Evolutionary conservation across 2,888 invertebrate species (phyloP).

Genomic region (Tyria jacobaeae): DNA sequence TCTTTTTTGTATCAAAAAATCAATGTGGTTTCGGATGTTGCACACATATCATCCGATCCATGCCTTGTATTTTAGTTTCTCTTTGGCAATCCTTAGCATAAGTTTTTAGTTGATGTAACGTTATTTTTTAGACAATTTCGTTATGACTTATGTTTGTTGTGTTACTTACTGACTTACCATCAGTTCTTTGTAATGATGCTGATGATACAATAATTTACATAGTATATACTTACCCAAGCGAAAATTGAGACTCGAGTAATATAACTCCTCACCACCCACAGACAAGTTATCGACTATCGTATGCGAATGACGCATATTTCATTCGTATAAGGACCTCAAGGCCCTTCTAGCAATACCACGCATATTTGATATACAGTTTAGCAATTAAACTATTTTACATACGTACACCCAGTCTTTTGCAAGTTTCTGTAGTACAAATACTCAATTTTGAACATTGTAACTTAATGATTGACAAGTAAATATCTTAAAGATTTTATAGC

Average conservation of each 20-base stretch:
- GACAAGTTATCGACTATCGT: constrained; percentile 13
- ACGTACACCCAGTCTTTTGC: not conserved
- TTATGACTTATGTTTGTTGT: too few species aligned
- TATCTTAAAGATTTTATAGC: too few species aligned
- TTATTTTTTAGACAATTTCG: too few species aligned
- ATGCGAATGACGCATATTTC: constrained; percentile 24
- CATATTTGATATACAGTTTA: not conserved
- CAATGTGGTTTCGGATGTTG: constrained; percentile 51
- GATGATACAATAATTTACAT: not conserved
- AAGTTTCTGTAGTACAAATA: not conserved
- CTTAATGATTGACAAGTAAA: not conserved
- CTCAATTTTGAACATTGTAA: not conserved
- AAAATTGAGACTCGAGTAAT: not conserved
- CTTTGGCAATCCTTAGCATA: constrained; percentile 45
- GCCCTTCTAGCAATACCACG: constrained; percentile 2
- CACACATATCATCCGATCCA: constrained; percentile 53
- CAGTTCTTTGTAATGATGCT: too few species aligned
- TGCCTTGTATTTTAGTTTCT: constrained; percentile 52
- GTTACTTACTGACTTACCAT: too few species aligned
- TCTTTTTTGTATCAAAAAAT: constrained; percentile 44
- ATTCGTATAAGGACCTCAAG: constrained; percentile 26
- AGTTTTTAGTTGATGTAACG: constrained; percentile 14
- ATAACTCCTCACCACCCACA: not conserved
- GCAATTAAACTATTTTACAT: not conserved
- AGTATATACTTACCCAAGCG: not conserved